Conservation (phyloP, 1,140 invertebrate genomes). For the Eciton burchellii region DNA sequence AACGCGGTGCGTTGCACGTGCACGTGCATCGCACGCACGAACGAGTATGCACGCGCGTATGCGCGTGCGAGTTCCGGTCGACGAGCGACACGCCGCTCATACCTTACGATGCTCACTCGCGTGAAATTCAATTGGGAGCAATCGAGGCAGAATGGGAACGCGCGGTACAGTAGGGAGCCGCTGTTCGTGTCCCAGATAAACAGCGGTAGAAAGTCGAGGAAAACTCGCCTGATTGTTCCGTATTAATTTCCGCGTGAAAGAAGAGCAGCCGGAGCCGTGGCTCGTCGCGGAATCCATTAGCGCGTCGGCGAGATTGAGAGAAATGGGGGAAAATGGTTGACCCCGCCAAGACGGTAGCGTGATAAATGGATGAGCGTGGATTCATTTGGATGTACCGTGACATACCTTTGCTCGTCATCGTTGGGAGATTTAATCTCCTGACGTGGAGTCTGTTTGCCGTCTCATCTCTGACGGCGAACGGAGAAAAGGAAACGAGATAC, state of each 20-base stretch:
- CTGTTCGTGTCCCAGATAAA: not conserved
- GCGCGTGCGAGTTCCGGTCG: constrained; percentile 28
- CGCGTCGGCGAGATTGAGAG: not conserved
- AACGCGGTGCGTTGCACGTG: not conserved
- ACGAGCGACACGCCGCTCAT: not conserved
- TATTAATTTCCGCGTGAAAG: not conserved
- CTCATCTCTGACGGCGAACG: not conserved
- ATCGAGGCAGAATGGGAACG: constrained; percentile 59
- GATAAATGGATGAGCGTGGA: not conserved
- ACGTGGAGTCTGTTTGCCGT: not conserved
- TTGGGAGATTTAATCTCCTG: constrained; percentile 1
- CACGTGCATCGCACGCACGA: not conserved
- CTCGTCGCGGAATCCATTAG: constrained; percentile 8
- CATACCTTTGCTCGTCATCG: constrained; percentile 3
- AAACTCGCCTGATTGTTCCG: not conserved
- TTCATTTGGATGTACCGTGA: not conserved
- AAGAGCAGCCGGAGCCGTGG: not conserved
- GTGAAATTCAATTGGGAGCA: constrained; percentile 63
- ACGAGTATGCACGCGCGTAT: not conserved
- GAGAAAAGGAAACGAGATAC: not conserved
- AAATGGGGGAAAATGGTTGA: constrained; percentile 7
- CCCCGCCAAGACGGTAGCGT: not conserved
- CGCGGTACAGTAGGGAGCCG: not conserved
- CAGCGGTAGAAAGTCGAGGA: constrained; percentile 35
- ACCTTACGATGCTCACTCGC: constrained; percentile 39